phyloP scores from a whole-genome alignment of 1,140 invertebrate species.

The Prorops nasuta region DNA sequence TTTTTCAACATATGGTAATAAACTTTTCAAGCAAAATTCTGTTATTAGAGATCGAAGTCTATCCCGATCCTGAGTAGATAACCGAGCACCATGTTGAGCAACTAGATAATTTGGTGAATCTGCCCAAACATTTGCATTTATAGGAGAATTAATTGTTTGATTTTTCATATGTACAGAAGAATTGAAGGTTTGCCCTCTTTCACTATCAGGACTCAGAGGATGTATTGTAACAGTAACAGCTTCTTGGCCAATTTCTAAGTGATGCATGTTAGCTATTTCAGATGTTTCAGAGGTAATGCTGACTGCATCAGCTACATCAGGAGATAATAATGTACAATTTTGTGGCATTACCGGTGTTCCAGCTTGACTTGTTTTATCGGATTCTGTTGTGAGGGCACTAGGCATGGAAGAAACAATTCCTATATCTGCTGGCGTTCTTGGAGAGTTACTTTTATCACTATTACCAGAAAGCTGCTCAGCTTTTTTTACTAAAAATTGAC shows the following conservation, averaged over 20 bases:
- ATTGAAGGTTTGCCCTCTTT: constrained; percentile 37
- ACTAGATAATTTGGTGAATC: constrained; percentile 53
- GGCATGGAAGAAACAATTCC: constrained; percentile 59
- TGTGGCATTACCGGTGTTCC: constrained; percentile 45
- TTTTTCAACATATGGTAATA: constrained; percentile 88
- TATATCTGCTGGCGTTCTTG: constrained; percentile 61
- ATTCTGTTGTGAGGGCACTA: constrained; percentile 46
- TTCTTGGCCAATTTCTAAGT: constrained; percentile 57
- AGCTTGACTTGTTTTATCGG: constrained; percentile 49
- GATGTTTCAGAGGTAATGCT: constrained; percentile 41
- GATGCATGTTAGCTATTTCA: constrained; percentile 31
- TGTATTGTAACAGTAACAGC: constrained; percentile 58
- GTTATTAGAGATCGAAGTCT: constrained; percentile 80
- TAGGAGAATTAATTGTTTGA: constrained; percentile 53
- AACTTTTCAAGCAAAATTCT: constrained; percentile 82
- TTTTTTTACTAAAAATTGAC: constrained; percentile 69
- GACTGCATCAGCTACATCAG: constrained; percentile 37
- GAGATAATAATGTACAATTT: constrained; percentile 37
- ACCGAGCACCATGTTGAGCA: constrained; percentile 68
- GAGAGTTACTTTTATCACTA: constrained; percentile 65
- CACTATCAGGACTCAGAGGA: constrained; percentile 63
- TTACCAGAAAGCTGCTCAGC: constrained; percentile 52
- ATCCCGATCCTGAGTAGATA: constrained; percentile 81
- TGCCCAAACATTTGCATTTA: constrained; percentile 62
- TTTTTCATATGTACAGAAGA: constrained; percentile 16